These are phyloP conservation scores for Muscicapa adusta DNA, from an alignment of 2,113 vertebrate genomes.

Conservation along the genomic window DNA sequence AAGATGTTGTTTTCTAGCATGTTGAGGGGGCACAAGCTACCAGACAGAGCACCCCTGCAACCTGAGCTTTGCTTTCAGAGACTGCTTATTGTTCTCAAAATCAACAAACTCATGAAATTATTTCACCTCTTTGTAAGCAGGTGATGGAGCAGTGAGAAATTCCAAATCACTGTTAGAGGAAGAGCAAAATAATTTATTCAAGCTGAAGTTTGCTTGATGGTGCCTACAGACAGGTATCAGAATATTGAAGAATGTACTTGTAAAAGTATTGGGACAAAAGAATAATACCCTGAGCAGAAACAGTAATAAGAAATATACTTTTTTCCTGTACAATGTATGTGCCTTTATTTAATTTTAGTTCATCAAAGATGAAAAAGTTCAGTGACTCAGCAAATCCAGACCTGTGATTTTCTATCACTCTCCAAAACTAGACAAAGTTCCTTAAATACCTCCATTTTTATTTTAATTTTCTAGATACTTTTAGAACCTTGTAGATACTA, in stretches of 20 bases:
- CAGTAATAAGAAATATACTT: not conserved
- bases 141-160: not conserved
- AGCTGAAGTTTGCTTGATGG: not conserved
- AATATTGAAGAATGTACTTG: not conserved
- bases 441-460: not conserved
- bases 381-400: not conserved
- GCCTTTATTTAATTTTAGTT: not conserved
- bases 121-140: not conserved
- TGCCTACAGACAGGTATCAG: not conserved
- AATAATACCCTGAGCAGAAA: not conserved
- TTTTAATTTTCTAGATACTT: not conserved
- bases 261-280: not conserved
- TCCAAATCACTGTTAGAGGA: not conserved
- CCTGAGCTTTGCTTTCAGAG: not conserved
- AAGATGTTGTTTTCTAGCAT: constrained; percentile 19
- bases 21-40: not conserved
- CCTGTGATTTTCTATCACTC: not conserved
- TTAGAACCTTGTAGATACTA: not conserved
- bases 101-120: not conserved
- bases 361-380: not conserved
- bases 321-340: not conserved
- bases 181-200: not conserved
- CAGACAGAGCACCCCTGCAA: not conserved
- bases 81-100: not conserved
- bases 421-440: not conserved